Conservation (phyloP, 2,113 vertebrate genomes). For the Tragulus kanchil region DNA sequence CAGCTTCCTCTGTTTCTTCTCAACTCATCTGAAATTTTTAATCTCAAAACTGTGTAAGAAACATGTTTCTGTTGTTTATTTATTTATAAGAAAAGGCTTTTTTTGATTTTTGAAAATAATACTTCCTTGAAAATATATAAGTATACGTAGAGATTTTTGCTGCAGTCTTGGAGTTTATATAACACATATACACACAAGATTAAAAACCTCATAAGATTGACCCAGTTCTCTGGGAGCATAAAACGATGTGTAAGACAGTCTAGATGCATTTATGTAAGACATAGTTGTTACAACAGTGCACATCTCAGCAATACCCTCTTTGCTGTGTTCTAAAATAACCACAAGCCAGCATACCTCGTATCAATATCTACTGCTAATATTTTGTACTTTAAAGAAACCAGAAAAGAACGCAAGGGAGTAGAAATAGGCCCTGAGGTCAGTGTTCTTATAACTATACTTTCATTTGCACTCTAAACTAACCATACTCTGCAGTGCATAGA, state of each 20-base stretch:
- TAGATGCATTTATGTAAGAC: background rate
- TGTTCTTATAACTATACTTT: background rate
- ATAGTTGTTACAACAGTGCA: background rate
- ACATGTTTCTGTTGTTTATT: background rate
- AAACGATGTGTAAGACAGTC: background rate
- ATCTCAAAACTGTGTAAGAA: background rate
- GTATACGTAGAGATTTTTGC: background rate
- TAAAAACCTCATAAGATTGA: conserved; percentile 19
- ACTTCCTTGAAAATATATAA: conserved; percentile 26
- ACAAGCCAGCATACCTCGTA: background rate
- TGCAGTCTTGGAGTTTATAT: background rate
- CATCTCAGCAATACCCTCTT: conserved; percentile 4
- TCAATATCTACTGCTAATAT: background rate
- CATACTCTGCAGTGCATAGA: background rate
- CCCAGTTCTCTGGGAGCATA: background rate
- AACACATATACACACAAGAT: conserved; percentile 1
- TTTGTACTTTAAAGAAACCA: background rate
- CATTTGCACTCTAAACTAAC: background rate
- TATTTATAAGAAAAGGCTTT: background rate
- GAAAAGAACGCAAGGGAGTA: background rate
- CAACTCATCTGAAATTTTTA: background rate
- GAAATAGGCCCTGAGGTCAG: background rate
- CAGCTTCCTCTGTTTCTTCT: background rate
- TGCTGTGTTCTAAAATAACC: conserved; percentile 51
- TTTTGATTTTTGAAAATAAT: conserved; percentile 37